Evolutionary conservation across 2,797 vertebrate genomes (phyloP).

Genomic region (Phyllotis vaccarum): DNA sequence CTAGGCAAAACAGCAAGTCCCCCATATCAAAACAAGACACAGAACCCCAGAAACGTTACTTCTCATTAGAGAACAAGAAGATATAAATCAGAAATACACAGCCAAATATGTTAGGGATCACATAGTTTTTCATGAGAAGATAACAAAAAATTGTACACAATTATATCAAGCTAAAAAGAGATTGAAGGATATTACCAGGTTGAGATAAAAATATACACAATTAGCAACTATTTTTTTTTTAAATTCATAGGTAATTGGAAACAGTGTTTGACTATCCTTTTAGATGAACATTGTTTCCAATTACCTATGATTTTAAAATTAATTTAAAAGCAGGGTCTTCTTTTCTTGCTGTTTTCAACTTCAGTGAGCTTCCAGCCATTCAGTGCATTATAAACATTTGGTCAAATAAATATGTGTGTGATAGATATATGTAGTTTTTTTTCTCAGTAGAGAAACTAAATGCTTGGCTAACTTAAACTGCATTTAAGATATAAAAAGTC

Average conservation of each 20-base stretch:
- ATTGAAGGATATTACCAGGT: conserved; percentile 8
- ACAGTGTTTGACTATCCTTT: conserved; percentile 41
- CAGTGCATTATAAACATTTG: conserved; percentile 37
- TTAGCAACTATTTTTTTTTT: no score
- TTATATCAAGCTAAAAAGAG: conserved; percentile 43
- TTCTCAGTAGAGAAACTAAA: no score
- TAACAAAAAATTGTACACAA: conserved; percentile 58
- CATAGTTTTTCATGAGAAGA: conserved; percentile 59
- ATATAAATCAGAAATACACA: conserved; percentile 59
- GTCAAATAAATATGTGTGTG: conserved; percentile 19
- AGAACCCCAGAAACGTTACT: background rate
- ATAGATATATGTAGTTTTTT: no score
- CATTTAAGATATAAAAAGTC: no score
- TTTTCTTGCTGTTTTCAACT: background rate
- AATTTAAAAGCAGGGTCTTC: conserved; percentile 46
- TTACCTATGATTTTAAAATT: conserved; percentile 54
- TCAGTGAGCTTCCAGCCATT: conserved; percentile 47
- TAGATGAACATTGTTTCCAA: conserved; percentile 59
- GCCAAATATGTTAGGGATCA: conserved; percentile 42
- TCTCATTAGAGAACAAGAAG: conserved; percentile 58
- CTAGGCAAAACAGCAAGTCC: background rate
- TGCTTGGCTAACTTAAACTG: no score
- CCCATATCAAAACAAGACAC: background rate
- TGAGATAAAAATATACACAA: conserved; percentile 56
- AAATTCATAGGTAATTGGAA: conserved; percentile 35